phyloP scores from a whole-genome alignment of 2,888 invertebrate species.

The Ectemnius continuus region DNA sequence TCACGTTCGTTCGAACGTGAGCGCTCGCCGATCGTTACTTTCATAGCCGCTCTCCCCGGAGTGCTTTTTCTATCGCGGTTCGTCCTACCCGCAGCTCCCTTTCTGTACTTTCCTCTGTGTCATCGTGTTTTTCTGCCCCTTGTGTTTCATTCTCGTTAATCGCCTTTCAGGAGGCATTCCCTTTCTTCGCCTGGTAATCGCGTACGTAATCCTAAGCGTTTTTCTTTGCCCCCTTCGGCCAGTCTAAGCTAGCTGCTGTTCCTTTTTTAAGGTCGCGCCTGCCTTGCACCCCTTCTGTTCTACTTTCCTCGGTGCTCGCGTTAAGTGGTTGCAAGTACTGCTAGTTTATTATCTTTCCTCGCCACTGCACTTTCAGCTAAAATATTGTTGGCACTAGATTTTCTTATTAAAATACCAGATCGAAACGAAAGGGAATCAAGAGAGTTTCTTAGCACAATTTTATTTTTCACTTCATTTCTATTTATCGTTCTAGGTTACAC shows the following conservation, averaged over 20 bases:
- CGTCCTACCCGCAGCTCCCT: slow-evolving; percentile 3
- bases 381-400: no score
- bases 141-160: slow-evolving; percentile 6
- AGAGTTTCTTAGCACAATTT: no score
- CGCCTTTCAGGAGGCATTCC: background rate
- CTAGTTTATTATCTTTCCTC: no score
- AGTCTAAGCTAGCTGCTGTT: no score
- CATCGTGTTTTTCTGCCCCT: slow-evolving; percentile 1
- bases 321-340: background rate
- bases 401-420: no score
- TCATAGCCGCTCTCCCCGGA: background rate
- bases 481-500: no score
- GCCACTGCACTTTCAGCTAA: no score
- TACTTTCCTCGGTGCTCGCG: background rate
- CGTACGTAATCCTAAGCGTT: slow-evolving; percentile 1
- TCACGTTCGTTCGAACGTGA: no score
- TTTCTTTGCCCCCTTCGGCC: background rate
- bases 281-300: background rate
- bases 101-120: slow-evolving; percentile 1
- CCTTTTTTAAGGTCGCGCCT: background rate
- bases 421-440: no score
- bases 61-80: slow-evolving; percentile 4
- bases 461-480: no score
- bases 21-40: background rate
- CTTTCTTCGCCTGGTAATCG: background rate